Base-by-base conservation (phyloP, 2,797 vertebrate genomes). In the Sciurus carolinensis region DNA sequence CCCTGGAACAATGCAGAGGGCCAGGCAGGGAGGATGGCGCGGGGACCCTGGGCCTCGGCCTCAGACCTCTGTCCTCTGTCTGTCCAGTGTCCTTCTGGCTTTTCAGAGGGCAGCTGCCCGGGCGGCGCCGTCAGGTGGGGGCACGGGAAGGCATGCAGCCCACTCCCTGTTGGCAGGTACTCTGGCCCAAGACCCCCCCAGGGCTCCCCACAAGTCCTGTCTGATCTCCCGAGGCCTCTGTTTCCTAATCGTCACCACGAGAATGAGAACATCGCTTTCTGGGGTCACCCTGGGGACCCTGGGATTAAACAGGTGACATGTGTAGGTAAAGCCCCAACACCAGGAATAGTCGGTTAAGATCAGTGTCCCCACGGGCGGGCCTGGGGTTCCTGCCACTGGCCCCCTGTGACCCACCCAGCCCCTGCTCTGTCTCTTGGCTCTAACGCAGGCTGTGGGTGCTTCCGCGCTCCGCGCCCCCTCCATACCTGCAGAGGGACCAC, bases 91-190 rank as follows among this genome's bases (percentile, higher is more conserved):
- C 6, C 2, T 42, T 47, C 39, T 52, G 33, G 71, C 69, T 59
- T 73, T 30, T 10, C 36, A n/a, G 20, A 44, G 17, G 14, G 11
- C 66, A 64, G 52, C 33, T 6, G 10, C 72, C 44, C 59, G 17
- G 4, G 57, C 4, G 26, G 24, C 2, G 0, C 57, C 18, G 2
- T 14, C 9, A 1, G 1, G 2, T n/a, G 47, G 44, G 77, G 5
- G 3, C 22, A 24, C 0, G 26, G 22, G 7, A 7, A 59, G 57
- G 90, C 36, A 5, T 22, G 13, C 33, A 30, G 33, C 26, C 14
- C 18, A n/a, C 26, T 50, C 7, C 33, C 82, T 2, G 0, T 11
- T 9, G 17, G 22, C 42, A 26, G n/a, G 20, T 69, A 47, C 67
- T 7, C 50, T 26, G 11, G 30, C 30, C 12, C 9, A 13, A n/a